Evolutionary conservation across 2,113 vertebrate species (phyloP).

Genomic region (Phalacrocorax brasilianus): DNA sequence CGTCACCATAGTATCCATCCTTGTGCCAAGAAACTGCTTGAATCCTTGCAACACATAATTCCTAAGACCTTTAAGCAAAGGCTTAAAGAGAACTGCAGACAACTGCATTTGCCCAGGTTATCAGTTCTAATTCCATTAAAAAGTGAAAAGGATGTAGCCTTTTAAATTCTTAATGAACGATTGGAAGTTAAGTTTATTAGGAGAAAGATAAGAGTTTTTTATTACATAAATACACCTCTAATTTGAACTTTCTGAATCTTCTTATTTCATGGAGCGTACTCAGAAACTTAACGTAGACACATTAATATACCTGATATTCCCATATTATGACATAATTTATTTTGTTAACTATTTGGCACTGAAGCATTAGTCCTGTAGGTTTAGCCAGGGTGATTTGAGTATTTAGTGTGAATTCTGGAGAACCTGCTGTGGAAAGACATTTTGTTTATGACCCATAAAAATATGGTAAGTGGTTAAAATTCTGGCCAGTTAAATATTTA

Average conservation of each 20-base stretch:
- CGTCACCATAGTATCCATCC: not conserved
- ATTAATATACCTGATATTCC: not conserved
- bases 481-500: not conserved
- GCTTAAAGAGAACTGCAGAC: not conserved
- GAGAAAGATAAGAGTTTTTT: not conserved
- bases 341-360: not conserved
- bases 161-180: not conserved
- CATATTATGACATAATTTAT: not conserved
- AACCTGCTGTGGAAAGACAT: not conserved
- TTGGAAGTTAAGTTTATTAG: not conserved
- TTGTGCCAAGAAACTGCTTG: not conserved
- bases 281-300: not conserved
- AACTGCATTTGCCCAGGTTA: not conserved
- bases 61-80: not conserved
- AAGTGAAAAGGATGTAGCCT: not conserved
- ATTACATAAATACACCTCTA: not conserved
- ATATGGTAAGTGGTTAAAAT: not conserved
- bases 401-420: not conserved
- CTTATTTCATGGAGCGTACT: not conserved
- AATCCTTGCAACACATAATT: not conserved
- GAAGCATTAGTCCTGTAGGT: not conserved
- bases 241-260: not conserved
- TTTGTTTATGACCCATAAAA: not conserved
- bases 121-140: not conserved
- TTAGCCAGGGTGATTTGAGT: not conserved